Percentiles rank a stretch among this genome's conserved stretches.
These are phyloP conservation scores for Acleris literana DNA, from an alignment of 2,888 invertebrate genomes.

Conservation along the genomic window DNA sequence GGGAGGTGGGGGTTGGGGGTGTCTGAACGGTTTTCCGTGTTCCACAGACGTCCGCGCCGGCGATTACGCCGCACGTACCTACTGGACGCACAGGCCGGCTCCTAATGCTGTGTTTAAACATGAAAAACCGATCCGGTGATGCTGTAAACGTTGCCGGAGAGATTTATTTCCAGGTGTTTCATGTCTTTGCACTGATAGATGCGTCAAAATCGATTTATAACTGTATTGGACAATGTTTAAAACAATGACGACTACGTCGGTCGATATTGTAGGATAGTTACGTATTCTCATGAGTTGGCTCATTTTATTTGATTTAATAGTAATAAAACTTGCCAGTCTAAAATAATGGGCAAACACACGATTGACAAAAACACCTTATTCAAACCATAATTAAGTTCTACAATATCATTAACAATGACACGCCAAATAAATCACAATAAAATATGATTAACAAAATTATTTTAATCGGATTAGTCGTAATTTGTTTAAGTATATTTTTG, in stretches of 20 bases:
- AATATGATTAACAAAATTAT: no score
- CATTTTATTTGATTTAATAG: no score
- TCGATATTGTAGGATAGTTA: no score
- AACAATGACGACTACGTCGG: no score
- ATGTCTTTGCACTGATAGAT: conserved; percentile 1
- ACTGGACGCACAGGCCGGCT: conserved; percentile 64
- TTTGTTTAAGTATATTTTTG: neutral
- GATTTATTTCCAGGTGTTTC: conserved; percentile 56
- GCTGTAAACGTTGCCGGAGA: conserved; percentile 69
- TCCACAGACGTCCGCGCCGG: conserved; percentile 74
- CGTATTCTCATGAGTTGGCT: no score
- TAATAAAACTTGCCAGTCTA: no score
- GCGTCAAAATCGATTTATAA: neutral
- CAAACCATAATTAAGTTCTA: no score
- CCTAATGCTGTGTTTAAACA: conserved; percentile 80
- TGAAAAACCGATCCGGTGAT: conserved; percentile 80
- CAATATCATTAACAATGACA: no score
- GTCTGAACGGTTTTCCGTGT: conserved; percentile 84
- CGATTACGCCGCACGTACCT: conserved; percentile 78
- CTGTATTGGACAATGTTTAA: neutral
- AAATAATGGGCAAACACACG: no score
- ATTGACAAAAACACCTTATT: no score
- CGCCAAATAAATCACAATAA: no score
- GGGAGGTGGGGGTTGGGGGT: conserved; percentile 52
- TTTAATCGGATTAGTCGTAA: no score